Base-by-base conservation (phyloP, 2,888 invertebrate species). In the Drosophila pseudotalamancana region DNA sequence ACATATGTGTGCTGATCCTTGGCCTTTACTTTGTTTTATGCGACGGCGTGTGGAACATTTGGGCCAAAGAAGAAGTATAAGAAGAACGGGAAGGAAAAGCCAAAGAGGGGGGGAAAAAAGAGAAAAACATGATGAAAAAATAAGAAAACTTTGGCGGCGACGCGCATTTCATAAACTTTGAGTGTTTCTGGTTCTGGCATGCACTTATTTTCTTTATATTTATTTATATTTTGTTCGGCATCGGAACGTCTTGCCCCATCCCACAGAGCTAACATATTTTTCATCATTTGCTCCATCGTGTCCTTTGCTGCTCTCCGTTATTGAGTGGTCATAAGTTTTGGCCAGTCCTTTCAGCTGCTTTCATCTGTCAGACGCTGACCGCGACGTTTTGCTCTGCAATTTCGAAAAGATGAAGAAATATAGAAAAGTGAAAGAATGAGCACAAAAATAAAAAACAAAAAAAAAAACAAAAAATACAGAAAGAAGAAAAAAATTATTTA, bases 121-220 rank as follows among this genome's bases (percentile, higher is more conserved):
- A 12, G 14, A 31, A 48, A 34, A 34, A 29, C 32, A 42, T 25
- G 37, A 16, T 53, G 39, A 25, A 42, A 29, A 54, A 65, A 49
- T 23, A 53, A 77, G 42, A 45, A 83, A 81, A 82, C 76, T 81
- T 81, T 81, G 75, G 68, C 75, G 83, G 72, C 87, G 79, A 87
- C 87, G 87, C 87, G 88, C 68, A 72, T 81, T 81, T 81, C 88
- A 82, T 88, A 86, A 82, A 82, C 80, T 81, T 81, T 82, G 88
- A 82, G 88, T 82, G 88, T 87, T 81, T 87, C 81, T 81, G 81
- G 64, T 85, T 45, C 71, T 81, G 81, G 86, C 81, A 81, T 81
- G 81, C 86, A 82, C 86, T 81, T 81, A 87, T 78, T 78, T 81
- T 81, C 63, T 63, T 56, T 54, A 77, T 82, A 82, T 81, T 82